phyloP scores from a whole-genome alignment of 2,113 vertebrate genomes.

The Puntigrus tetrazona region DNA sequence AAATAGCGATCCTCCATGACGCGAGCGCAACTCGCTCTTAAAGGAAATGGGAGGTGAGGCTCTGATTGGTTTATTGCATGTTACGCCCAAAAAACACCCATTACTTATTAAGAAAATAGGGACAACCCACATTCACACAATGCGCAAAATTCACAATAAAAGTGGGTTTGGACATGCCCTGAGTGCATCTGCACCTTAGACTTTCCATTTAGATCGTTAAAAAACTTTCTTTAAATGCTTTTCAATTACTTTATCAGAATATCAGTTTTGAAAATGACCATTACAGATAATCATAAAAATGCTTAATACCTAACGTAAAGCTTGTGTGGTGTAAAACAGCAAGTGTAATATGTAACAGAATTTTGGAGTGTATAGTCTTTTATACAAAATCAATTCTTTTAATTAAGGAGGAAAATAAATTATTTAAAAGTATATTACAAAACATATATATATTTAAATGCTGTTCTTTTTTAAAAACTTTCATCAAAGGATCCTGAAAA shows the following conservation, averaged over 20 bases:
- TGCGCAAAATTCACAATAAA: too few species aligned
- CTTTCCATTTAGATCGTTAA: too few species aligned
- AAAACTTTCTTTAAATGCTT: too few species aligned
- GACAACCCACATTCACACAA: too few species aligned
- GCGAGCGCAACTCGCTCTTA: too few species aligned
- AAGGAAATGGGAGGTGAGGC: too few species aligned
- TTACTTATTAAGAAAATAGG: too few species aligned
- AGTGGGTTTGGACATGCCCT: too few species aligned
- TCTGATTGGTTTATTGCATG: too few species aligned
- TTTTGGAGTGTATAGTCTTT: background rate
- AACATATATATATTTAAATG: background rate
- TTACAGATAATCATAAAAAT: background rate
- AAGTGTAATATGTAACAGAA: background rate
- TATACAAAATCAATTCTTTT: background rate
- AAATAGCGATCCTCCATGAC: too few species aligned
- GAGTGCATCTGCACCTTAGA: too few species aligned
- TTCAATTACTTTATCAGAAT: background rate
- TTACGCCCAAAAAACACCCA: too few species aligned
- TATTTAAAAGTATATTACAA: background rate
- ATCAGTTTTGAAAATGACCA: background rate
- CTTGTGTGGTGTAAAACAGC: background rate
- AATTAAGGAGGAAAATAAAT: background rate
- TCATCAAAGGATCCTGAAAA: background rate
- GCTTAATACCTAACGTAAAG: background rate
- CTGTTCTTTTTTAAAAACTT: background rate